Conservation (phyloP, 2,113 vertebrate genomes). For the Proteles cristata region DNA sequence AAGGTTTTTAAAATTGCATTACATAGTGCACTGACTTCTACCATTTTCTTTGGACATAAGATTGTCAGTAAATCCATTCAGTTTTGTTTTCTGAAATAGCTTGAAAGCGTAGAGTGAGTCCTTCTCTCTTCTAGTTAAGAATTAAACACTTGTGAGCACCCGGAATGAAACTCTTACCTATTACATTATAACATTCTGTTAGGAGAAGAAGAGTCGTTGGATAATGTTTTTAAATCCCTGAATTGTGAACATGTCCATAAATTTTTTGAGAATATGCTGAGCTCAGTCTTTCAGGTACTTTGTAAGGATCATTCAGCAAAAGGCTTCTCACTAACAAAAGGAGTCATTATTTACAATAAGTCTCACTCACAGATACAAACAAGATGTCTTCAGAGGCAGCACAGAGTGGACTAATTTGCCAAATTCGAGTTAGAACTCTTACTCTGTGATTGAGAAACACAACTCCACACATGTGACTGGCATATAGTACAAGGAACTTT, state of each 20-base stretch:
- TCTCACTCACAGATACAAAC: conserved; percentile 62
- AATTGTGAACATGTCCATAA: conserved; percentile 51
- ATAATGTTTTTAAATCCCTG: conserved; percentile 35
- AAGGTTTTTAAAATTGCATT: neutral
- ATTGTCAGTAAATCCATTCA: neutral
- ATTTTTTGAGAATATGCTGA: conserved; percentile 65
- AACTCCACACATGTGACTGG: conserved; percentile 53
- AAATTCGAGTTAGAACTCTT: conserved; percentile 59
- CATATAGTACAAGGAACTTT: conserved; percentile 48
- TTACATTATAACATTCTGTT: neutral
- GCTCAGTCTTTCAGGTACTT: neutral
- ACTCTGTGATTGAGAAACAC: conserved; percentile 50
- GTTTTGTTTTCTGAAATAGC: conserved; percentile 24
- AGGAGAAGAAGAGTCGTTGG: conserved; percentile 47
- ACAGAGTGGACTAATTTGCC: neutral
- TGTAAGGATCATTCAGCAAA: conserved; percentile 10
- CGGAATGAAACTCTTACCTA: neutral
- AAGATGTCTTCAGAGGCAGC: conserved; percentile 53
- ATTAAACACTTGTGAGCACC: neutral
- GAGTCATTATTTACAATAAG: conserved; percentile 48
- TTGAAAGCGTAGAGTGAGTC: neutral
- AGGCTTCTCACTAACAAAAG: conserved; percentile 42
- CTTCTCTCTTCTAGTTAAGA: neutral
- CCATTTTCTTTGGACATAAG: neutral
- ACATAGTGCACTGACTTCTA: neutral